Evolutionary conservation across 2,113 vertebrate species (phyloP), one percentile per base, ranked within the genome.

Genomic region (Corynorhinus townsendii): DNA sequence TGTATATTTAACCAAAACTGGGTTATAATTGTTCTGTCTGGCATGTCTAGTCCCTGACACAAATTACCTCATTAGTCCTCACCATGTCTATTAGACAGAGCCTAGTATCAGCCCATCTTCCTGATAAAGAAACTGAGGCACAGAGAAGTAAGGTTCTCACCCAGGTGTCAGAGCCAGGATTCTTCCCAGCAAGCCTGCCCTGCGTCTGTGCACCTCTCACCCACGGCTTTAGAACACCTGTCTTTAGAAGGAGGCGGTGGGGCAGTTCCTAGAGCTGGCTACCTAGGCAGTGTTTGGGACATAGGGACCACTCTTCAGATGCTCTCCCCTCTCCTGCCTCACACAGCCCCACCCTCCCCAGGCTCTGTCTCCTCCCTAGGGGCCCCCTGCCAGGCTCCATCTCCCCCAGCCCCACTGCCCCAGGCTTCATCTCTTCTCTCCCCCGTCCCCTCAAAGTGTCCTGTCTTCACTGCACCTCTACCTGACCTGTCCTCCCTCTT

Each of bases 391-490:
- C 40, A 35, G 66, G 26, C 0, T 12, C 40, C 28, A 7, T 30
- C 10, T 43, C 8, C 64, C 14, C 26, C 12, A 3, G 5, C 12
- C 4, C 20, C 54, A n/a, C 33, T 5, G 9, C 8, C 4, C 16
- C 47, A 45, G 17, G 33, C 0, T 28, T 30, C 33, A 15, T 40
- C 16, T 71, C 45, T 56, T 24, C 5, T 3, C 28, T 4, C 14
- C 69, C n/a, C 11, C 8, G 3, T 15, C 43, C n/a, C 3, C 4
- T 5, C 4, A 10, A 38, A 26, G 52, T 8, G 2, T 16, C 28
- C 11, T 40, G 7, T 28, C 30, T 40, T 24, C 33, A 22, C 24
- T 38, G 28, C 8, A 1, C 2, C 52, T 19, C 28, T 14, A 59
- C 45, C 38, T 47, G 43, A 52, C 28, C 38, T 33, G 4, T 5